Base-by-base conservation (phyloP, 2,113 vertebrate species). In the Rissa tridactyla region DNA sequence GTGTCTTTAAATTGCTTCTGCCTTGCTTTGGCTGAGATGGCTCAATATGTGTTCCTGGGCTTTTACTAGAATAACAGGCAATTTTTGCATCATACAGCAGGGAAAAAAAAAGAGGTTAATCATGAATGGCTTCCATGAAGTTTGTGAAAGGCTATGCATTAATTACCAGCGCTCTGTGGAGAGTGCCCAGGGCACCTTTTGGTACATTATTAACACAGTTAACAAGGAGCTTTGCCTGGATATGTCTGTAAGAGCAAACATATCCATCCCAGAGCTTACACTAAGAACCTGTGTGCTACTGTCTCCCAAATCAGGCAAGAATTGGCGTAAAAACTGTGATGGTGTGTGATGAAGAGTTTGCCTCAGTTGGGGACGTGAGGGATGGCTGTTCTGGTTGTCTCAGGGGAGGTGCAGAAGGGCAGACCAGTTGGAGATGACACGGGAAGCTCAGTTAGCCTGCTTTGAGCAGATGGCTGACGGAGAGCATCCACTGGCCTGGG, bases 1-100 rank as follows among this genome's bases (percentile, higher is more conserved):
- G 47, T 84, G 60, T 58, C 42, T 86, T 78, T 83, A 84, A 97
- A 94, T 86, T 66, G 46, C 40, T 83, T 73, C 76, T 94, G 72
- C 30, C 51, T 12, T 73, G 51, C 65, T 92, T 91, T 84, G 80
- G 25, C 72, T 83, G 88, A 82, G 76, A 51, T 22, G 22, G 22
- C 16, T 88, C 47, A 62, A 75, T 68, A 69, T 30, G n/a, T 80
- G 36, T 88, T 94, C 72, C 51, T 80, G 40, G 36, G 82, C 58
- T 83, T 10, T 46, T 49, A 52, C 26, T 13, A 42, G 34, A 86
- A 21, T 62, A 88, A 49, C 75, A 58, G 80, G 36, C 9, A 2
- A 8, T 65, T 86, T 62, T 44, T 83, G 58, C 49, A 65, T 70
- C 32, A 9, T 49, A 30, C 0, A 2, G 30, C 22, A 42, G 30